A percentile compares a stretch with the other conserved stretches of the same genome.
Evolutionary conservation across 2,888 invertebrate genomes (phyloP).

Genomic region (Gastrophysa polygoni): DNA sequence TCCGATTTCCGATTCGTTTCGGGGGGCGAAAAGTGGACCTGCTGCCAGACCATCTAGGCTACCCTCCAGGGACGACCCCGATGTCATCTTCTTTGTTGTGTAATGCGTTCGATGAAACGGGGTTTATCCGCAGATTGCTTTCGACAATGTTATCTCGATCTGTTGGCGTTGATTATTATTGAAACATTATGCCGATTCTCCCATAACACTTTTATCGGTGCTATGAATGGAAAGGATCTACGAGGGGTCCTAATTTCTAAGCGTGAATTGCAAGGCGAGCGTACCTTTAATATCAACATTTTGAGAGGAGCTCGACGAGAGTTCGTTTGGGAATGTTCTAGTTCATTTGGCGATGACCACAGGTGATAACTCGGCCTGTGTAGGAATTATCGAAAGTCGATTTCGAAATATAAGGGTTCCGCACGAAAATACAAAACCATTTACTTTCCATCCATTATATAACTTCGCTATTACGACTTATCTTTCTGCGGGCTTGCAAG

Average conservation of each 20-base stretch:
- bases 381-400: no score
- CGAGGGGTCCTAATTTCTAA: conserved; percentile 10
- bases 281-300: not conserved
- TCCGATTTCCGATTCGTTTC: conserved; percentile 15
- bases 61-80: conserved; percentile 29
- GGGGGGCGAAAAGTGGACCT: not conserved
- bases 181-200: conserved; percentile 44
- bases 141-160: conserved; percentile 45
- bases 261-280: not conserved
- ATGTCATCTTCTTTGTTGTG: conserved; percentile 36
- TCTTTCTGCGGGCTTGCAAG: no score
- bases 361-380: no score
- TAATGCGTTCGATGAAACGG: conserved; percentile 38
- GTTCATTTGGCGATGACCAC: no score
- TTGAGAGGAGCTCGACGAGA: not conserved
- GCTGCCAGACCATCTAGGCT: conserved; percentile 16
- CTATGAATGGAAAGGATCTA: conserved; percentile 9
- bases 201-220: conserved; percentile 32
- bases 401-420: no score
- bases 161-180: conserved; percentile 43
- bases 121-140: conserved; percentile 29
- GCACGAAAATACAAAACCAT: no score
- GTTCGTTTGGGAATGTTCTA: not conserved
- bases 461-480: no score
- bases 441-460: no score